Evolutionary conservation across 1,140 invertebrate genomes (phyloP).

Genomic region (Oncopeltus fasciatus): DNA sequence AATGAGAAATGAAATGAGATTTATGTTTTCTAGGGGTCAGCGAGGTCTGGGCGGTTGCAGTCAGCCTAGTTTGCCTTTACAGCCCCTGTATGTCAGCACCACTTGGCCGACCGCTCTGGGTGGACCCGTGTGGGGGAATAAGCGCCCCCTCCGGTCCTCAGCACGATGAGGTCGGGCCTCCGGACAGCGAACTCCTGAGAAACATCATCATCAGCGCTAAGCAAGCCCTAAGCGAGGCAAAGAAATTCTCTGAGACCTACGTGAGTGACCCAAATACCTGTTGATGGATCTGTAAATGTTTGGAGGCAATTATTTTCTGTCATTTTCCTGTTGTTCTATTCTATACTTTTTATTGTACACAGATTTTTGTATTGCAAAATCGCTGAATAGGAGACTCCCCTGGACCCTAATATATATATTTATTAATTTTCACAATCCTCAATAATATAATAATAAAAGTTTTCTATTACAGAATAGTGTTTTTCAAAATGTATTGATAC

Average conservation of each 20-base stretch:
- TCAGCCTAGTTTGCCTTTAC: not conserved
- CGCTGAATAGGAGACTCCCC: too few relatives aligned
- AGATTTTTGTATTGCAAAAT: too few relatives aligned
- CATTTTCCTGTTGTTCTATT: too few relatives aligned
- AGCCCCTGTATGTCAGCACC: constrained; percentile 10
- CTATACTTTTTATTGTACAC: too few relatives aligned
- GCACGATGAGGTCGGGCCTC: not conserved
- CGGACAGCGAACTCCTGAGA: not conserved
- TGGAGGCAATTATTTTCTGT: too few relatives aligned
- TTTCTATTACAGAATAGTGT: too few relatives aligned
- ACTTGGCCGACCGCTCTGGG: not conserved
- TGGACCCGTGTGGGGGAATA: constrained; percentile 8
- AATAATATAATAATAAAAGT: too few relatives aligned
- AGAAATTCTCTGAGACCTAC: constrained; percentile 7
- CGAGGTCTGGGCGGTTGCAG: constrained; percentile 7
- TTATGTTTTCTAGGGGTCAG: constrained; percentile 11
- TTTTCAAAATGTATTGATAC: too few relatives aligned
- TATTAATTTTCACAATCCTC: too few relatives aligned
- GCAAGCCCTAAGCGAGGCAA: constrained; percentile 1
- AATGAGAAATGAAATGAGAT: too few relatives aligned
- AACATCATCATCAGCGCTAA: not conserved
- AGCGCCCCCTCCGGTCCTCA: not conserved
- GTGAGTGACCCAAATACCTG: constrained; percentile 1
- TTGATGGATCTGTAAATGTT: too few relatives aligned
- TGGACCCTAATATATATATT: too few relatives aligned